Percentiles rank a stretch among this genome's conserved stretches.
Conservation (phyloP, 1,140 invertebrate genomes). For the Amyelois transitella region DNA sequence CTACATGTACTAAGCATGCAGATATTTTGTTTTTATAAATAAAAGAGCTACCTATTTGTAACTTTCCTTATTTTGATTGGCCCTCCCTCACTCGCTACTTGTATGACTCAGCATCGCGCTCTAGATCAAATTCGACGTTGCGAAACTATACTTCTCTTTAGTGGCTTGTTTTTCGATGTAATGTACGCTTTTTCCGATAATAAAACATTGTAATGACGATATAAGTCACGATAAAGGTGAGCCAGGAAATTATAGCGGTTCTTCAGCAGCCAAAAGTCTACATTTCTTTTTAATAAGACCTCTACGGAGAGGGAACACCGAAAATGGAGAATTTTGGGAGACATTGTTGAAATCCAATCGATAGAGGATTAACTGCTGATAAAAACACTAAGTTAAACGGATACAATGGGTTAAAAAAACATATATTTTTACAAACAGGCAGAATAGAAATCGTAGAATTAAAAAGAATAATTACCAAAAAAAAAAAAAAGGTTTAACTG, state of each 20-base stretch:
- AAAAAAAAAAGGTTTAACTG: not conserved
- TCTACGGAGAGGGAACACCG: not conserved
- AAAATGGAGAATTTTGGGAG: conserved; percentile 23
- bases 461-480: not conserved
- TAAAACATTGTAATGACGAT: conserved; percentile 51
- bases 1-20: no score
- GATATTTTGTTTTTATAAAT: not conserved
- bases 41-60: not conserved
- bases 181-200: conserved; percentile 38
- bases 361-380: no score
- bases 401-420: no score
- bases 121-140: conserved; percentile 64
- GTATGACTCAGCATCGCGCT: conserved; percentile 57
- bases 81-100: conserved; percentile 38
- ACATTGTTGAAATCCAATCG: conserved; percentile 1
- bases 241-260: conserved; percentile 9
- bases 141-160: conserved; percentile 40
- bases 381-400: no score
- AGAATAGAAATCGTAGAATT: no score
- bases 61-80: not conserved
- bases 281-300: conserved; percentile 32
- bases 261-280: conserved; percentile 16
- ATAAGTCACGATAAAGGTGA: conserved; percentile 47
- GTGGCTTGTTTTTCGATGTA: conserved; percentile 54
- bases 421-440: no score